Percentiles rank a stretch among this genome's conserved stretches.
Conservation (phyloP, 2,888 invertebrate genomes). For the Pecten maximus region DNA sequence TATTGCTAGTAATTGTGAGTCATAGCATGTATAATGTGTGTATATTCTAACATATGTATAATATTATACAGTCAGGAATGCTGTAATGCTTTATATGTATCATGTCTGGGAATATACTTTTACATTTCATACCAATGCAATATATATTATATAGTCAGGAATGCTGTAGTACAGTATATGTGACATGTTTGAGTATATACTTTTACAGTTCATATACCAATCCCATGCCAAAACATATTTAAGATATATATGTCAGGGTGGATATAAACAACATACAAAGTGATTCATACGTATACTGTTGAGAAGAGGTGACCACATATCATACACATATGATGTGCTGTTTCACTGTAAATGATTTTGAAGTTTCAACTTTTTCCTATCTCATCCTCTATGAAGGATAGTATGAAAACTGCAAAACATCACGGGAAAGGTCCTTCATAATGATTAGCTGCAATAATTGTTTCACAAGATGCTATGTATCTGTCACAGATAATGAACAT, state of each 20-base stretch:
- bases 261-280: not conserved
- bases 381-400: too few relatives aligned
- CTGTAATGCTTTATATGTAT: not conserved
- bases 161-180: not conserved
- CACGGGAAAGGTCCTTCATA: too few relatives aligned
- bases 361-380: too few relatives aligned
- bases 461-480: too few relatives aligned
- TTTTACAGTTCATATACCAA: not conserved
- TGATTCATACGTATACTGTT: not conserved
- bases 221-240: not conserved
- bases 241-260: not conserved
- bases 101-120: not conserved
- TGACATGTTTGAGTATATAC: not conserved
- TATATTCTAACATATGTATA: too few relatives aligned
- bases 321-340: not conserved
- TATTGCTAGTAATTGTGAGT: too few relatives aligned
- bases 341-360: not conserved
- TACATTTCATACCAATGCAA: too few relatives aligned
- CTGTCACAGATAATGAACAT: too few relatives aligned
- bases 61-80: not conserved
- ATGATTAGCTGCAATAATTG: too few relatives aligned
- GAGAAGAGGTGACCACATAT: not conserved
- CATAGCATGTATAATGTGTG: not conserved
- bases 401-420: too few relatives aligned
- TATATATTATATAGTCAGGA: not conserved